phyloP scores from a whole-genome alignment of 30 jellyfish, hydroid and myxozoan species.

The Cassiopea andromeda region DNA sequence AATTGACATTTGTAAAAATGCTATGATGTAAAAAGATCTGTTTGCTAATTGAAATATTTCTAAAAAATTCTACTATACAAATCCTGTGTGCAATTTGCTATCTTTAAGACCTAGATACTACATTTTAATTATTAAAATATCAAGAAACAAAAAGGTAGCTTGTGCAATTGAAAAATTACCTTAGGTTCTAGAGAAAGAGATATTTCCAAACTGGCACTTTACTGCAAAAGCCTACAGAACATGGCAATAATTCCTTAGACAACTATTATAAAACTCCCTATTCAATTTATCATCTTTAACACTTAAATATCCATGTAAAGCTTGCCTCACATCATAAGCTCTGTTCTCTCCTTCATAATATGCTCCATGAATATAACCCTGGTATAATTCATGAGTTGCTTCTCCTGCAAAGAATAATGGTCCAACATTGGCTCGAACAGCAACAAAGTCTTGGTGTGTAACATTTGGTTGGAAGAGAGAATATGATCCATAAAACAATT shows the following conservation, averaged over 20 bases:
- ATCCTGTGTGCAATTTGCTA: too few species aligned
- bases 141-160: too few species aligned
- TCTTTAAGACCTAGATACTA: too few species aligned
- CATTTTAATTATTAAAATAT: too few species aligned
- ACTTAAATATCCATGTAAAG: conserved; percentile 3
- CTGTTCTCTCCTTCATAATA: conserved; percentile 44
- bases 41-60: too few species aligned
- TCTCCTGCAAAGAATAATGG: conserved; percentile 76
- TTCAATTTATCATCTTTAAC: neutral
- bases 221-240: neutral
- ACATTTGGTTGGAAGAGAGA: conserved; percentile 24
- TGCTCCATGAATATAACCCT: conserved; percentile 73
- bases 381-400: conserved; percentile 69
- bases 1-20: too few species aligned
- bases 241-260: conserved; percentile 46
- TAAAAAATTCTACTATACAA: too few species aligned
- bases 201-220: too few species aligned
- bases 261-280: conserved; percentile 32
- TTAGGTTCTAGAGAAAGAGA: too few species aligned
- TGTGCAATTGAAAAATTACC: too few species aligned
- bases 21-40: too few species aligned
- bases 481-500: conserved; percentile 69
- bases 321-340: conserved; percentile 62
- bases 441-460: conserved; percentile 36
- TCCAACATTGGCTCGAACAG: conserved; percentile 58